A percentile compares a stretch with the other conserved stretches of the same genome.
phyloP scores from a whole-genome alignment of 2,113 vertebrate genomes.

The Hippolais icterina region DNA sequence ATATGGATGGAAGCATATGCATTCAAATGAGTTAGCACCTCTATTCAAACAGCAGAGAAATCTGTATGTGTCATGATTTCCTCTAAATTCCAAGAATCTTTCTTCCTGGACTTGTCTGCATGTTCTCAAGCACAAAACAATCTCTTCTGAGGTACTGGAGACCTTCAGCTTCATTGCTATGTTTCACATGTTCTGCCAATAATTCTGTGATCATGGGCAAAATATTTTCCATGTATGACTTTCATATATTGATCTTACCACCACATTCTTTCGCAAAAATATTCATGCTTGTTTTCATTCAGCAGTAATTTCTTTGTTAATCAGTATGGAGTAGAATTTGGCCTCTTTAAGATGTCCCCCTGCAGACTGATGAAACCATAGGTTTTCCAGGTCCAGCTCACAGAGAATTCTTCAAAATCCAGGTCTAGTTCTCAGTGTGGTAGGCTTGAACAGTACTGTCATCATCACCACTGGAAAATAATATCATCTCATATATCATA shows the following conservation, averaged over 20 bases:
- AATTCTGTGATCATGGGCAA: not conserved
- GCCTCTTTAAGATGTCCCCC: not conserved
- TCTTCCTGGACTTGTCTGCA: not conserved
- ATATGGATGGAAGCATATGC: constrained; percentile 11
- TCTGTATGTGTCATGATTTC: not conserved
- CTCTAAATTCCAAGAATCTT: not conserved
- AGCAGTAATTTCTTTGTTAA: not conserved
- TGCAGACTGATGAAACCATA: not conserved
- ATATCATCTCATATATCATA: not conserved
- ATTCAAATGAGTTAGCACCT: constrained; percentile 37
- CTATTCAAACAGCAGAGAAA: constrained; percentile 22
- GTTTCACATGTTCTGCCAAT: not conserved
- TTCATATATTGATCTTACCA: not conserved
- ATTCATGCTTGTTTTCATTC: not conserved
- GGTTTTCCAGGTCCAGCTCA: not conserved
- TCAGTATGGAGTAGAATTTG: not conserved
- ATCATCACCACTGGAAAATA: not conserved
- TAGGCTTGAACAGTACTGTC: not conserved
- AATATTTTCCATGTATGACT: not conserved
- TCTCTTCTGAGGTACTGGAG: not conserved
- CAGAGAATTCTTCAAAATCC: not conserved
- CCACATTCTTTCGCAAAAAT: not conserved
- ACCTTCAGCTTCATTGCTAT: not conserved
- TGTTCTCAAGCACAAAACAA: not conserved
- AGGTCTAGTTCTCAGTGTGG: not conserved